These are phyloP conservation scores for Triplophysa tibetana DNA, from an alignment of 2,113 vertebrate genomes.

Conservation along the genomic window DNA sequence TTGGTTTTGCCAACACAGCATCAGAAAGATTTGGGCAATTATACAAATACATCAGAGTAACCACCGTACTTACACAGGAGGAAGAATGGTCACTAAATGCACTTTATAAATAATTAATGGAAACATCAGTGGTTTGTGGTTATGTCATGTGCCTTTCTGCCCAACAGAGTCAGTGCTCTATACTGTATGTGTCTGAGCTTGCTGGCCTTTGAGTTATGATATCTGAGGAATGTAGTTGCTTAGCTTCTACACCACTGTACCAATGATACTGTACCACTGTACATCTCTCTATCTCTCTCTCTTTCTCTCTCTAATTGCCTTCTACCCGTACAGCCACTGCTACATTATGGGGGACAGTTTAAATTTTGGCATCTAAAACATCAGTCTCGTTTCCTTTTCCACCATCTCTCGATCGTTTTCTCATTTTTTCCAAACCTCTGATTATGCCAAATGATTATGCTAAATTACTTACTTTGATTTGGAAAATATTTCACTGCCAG, in stretches of 20 bases:
- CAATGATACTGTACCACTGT: neutral
- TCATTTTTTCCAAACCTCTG: slow-evolving; percentile 10
- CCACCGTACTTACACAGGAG: too few relatives aligned
- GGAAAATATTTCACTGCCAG: neutral
- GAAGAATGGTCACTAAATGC: neutral
- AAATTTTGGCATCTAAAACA: neutral
- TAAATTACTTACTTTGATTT: slow-evolving; percentile 13
- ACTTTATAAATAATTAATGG: neutral
- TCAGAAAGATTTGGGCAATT: too few relatives aligned
- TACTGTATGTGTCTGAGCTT: slow-evolving; percentile 25
- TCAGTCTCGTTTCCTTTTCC: neutral
- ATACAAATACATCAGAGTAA: too few relatives aligned
- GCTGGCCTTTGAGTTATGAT: slow-evolving; percentile 22
- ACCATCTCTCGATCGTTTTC: neutral
- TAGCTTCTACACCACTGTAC: slow-evolving; percentile 20
- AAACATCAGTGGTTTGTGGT: neutral
- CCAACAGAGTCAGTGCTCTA: neutral
- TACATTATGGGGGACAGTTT: slow-evolving; percentile 3
- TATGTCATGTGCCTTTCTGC: slow-evolving; percentile 13
- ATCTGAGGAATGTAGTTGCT: slow-evolving; percentile 32
- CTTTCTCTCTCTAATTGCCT: neutral
- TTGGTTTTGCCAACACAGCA: too few relatives aligned
- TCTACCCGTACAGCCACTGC: neutral
- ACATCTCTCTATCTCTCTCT: slow-evolving; percentile 4
- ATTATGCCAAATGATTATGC: neutral